Conservation (phyloP, 2,888 invertebrate species). For the Hetaerina titia region DNA sequence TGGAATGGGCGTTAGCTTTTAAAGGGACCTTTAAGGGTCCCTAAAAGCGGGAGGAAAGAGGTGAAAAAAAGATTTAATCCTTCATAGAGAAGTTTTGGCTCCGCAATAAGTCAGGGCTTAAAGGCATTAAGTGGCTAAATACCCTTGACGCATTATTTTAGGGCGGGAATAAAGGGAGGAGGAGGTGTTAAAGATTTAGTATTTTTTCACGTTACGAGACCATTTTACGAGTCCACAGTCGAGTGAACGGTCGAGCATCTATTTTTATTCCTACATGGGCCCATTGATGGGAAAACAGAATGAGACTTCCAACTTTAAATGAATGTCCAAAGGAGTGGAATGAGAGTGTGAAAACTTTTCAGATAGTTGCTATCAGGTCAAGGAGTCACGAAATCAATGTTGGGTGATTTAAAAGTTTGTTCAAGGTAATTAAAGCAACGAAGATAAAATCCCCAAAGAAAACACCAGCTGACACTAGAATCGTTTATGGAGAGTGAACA, state of each 20-base stretch:
- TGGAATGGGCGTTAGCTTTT: background rate
- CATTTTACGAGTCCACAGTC: constrained; percentile 3
- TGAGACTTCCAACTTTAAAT: background rate
- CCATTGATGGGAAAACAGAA: background rate
- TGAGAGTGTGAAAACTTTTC: no score
- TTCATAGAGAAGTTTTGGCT: background rate
- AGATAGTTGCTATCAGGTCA: no score
- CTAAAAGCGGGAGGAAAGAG: background rate
- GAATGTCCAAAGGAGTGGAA: background rate
- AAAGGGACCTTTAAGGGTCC: background rate
- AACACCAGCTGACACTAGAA: no score
- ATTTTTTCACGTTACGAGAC: background rate
- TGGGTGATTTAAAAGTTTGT: no score
- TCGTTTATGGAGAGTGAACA: no score
- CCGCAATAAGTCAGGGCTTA: background rate
- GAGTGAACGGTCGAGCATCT: background rate
- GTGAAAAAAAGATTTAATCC: background rate
- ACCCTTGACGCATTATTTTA: background rate
- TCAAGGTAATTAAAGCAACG: no score
- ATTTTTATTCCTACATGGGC: background rate
- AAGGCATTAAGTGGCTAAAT: background rate
- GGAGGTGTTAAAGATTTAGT: background rate
- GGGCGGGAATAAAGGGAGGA: background rate
- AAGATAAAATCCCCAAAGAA: no score
- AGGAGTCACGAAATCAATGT: no score